Conservation (phyloP, 2,797 vertebrate species). For the Nannoperca obscura region DNA sequence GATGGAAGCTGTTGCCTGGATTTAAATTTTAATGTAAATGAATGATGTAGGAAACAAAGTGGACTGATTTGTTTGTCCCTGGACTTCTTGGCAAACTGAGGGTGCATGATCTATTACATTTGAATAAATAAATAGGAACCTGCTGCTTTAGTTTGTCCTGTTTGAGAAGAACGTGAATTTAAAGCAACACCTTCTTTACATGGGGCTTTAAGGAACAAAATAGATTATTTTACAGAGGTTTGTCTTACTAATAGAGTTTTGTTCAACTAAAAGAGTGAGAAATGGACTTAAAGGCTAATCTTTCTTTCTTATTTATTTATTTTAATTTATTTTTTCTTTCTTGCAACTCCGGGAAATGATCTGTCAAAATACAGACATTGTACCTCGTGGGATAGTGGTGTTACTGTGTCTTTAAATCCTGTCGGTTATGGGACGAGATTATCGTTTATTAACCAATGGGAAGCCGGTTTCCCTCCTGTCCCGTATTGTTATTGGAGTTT, state of each 20-base stretch:
- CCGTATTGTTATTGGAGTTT: slow-evolving; percentile 66
- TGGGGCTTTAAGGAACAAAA: slow-evolving; percentile 1
- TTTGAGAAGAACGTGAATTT: slow-evolving; percentile 28
- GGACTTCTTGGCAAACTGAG: slow-evolving; percentile 53
- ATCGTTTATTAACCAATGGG: slow-evolving; percentile 64
- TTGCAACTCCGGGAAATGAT: background rate
- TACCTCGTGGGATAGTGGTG: background rate
- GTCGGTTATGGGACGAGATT: slow-evolving; percentile 12
- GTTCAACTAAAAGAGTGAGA: background rate
- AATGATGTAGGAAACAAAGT: slow-evolving; percentile 86
- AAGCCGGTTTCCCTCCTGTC: slow-evolving; percentile 12
- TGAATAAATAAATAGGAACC: slow-evolving; percentile 78
- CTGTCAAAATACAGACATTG: background rate
- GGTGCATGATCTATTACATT: slow-evolving; percentile 68
- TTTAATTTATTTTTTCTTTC: background rate
- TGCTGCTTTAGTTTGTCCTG: slow-evolving; percentile 37
- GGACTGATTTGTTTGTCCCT: slow-evolving; percentile 80
- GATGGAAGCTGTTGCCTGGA: slow-evolving; percentile 46
- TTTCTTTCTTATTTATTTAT: background rate
- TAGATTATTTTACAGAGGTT: background rate
- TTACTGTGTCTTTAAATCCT: slow-evolving; percentile 79
- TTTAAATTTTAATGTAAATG: slow-evolving; percentile 85
- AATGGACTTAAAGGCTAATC: background rate
- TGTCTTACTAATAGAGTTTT: background rate
- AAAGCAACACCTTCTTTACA: slow-evolving; percentile 21